Conservation (phyloP, 1,140 invertebrate genomes). For the Caenorhabditis remanei region DNA sequence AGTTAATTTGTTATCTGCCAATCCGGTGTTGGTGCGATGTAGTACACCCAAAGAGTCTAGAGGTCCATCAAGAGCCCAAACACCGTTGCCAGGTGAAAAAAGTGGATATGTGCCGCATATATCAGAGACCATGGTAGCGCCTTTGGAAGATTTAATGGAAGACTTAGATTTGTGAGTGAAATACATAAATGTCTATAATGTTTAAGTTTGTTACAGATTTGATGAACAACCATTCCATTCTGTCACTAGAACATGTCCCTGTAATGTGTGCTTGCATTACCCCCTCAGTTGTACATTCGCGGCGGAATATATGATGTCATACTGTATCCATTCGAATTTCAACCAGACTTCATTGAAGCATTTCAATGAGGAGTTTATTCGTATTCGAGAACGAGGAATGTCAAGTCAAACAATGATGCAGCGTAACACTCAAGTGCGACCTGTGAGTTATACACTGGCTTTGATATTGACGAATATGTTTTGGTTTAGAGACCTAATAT, state of each 20-base stretch:
- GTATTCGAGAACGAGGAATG: slow-evolving; percentile 28
- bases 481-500: slow-evolving; percentile 5
- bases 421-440: background rate
- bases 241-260: background rate
- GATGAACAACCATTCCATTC: slow-evolving; percentile 10
- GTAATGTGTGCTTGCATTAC: slow-evolving; percentile 19
- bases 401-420: background rate
- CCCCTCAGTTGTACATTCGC: background rate
- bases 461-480: background rate
- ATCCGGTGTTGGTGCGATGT: slow-evolving; percentile 5
- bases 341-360: background rate
- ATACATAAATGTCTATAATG: background rate
- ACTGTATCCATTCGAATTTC: slow-evolving; percentile 15
- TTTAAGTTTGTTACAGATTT: background rate
- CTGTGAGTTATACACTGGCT: background rate
- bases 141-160: background rate
- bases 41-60: slow-evolving; percentile 16
- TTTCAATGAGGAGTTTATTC: slow-evolving; percentile 24
- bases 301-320: slow-evolving; percentile 17
- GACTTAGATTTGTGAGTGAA: background rate
- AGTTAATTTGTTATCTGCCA: background rate
- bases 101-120: background rate
- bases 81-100: background rate
- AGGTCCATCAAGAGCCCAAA: slow-evolving; percentile 17
- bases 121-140: background rate